A percentile compares a stretch with the other conserved stretches of the same genome.
Conservation (phyloP, 2,888 invertebrate species). For the Chaetogeoica ovagalla region DNA sequence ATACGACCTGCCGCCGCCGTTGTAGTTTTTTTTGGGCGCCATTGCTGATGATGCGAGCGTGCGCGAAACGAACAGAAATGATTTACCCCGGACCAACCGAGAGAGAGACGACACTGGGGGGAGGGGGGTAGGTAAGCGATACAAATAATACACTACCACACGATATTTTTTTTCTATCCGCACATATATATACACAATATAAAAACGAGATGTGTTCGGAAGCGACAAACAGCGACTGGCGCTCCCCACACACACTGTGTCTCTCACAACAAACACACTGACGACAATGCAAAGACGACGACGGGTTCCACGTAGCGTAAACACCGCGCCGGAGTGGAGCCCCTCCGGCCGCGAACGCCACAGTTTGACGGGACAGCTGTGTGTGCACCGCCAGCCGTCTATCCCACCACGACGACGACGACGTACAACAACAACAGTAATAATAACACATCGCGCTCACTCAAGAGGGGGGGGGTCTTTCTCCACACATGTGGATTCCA, state of each 20-base stretch:
- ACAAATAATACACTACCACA: neutral
- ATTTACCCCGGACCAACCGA: no score
- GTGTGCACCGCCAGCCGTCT: neutral
- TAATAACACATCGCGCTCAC: neutral
- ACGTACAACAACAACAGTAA: neutral
- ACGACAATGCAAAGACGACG: neutral
- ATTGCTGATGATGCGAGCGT: neutral
- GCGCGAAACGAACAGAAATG: neutral
- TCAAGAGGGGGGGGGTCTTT: neutral
- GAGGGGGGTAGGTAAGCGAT: no score
- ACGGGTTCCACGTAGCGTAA: neutral
- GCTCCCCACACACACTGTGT: no score
- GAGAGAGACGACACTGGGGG: no score
- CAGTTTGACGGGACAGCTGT: neutral
- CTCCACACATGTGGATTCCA: neutral
- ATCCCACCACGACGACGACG: neutral
- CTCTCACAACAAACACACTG: neutral
- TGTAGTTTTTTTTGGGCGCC: slow-evolving; percentile 35
- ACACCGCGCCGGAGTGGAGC: neutral
- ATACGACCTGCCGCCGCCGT: slow-evolving; percentile 13
- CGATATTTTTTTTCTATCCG: no score
- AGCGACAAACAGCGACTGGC: no score
- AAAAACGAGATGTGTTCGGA: no score
- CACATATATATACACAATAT: no score
- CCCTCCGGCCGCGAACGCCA: neutral